Conservation (phyloP, 2,113 vertebrate species). For the Chaenocephalus aceratus region DNA sequence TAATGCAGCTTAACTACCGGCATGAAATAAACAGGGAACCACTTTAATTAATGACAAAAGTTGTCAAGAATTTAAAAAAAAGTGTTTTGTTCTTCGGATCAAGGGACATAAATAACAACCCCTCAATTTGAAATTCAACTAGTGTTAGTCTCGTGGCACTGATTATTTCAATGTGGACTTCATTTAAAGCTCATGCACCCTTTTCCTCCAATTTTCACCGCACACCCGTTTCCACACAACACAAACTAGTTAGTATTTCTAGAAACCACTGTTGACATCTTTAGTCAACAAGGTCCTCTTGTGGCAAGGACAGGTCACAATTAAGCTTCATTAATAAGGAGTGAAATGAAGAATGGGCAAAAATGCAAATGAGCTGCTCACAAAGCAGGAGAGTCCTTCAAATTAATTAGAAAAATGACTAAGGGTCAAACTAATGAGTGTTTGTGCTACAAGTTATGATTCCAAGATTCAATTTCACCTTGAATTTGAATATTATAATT, state of each 20-base stretch:
- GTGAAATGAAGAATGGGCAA: constrained; percentile 35
- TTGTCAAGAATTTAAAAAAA: background rate
- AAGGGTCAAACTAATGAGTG: constrained; percentile 45
- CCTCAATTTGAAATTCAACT: constrained; percentile 9
- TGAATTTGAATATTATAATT: constrained; percentile 15
- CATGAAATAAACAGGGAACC: constrained; percentile 23
- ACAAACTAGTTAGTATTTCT: background rate
- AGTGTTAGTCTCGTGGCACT: background rate
- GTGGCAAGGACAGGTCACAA: constrained; percentile 47
- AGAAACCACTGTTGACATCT: constrained; percentile 10
- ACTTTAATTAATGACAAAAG: constrained; percentile 20
- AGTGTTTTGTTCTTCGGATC: background rate
- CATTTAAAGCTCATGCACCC: constrained; percentile 1
- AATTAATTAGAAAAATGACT: constrained; percentile 40
- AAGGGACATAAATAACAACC: background rate
- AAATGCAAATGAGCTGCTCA: constrained; percentile 52
- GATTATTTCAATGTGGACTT: constrained; percentile 12
- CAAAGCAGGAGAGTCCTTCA: constrained; percentile 32
- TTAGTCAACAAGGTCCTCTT: constrained; percentile 33
- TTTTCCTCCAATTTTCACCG: no score
- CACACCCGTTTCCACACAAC: background rate
- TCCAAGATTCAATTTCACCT: constrained; percentile 29
- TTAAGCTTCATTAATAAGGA: constrained; percentile 22
- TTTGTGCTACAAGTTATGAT: constrained; percentile 15
- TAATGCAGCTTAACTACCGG: constrained; percentile 5